Evolutionary conservation across 2,888 invertebrate genomes (phyloP).

Genomic region (Glyphotaelius pellucidus): DNA sequence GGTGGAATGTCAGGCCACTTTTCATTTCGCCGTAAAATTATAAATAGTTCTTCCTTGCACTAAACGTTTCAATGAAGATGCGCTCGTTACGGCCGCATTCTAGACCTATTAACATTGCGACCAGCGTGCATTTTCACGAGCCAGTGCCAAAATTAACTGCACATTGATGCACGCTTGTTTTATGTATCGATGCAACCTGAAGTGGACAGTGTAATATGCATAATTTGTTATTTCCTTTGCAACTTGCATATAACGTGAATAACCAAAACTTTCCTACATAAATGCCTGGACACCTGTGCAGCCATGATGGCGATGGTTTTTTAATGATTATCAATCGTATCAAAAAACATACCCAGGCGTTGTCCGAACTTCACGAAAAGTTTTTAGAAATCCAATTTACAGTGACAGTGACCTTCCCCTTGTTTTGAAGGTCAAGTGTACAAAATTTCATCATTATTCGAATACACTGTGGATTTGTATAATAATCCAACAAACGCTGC

Average conservation of each 20-base stretch:
- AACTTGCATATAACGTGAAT: neutral
- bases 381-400: too few relatives aligned
- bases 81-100: slow-evolving; percentile 14
- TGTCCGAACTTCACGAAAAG: too few relatives aligned
- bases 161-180: neutral
- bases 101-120: slow-evolving; percentile 18
- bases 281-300: neutral
- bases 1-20: neutral
- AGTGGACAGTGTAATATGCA: neutral
- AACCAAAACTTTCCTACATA: neutral
- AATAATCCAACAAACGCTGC: too few relatives aligned
- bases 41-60: neutral
- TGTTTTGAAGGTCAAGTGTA: too few relatives aligned
- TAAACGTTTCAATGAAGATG: slow-evolving; percentile 30
- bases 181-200: neutral
- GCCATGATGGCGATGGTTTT: too few relatives aligned
- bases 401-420: too few relatives aligned
- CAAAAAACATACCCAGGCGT: neutral
- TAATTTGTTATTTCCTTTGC: neutral
- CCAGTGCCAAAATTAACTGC: slow-evolving; percentile 8
- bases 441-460: too few relatives aligned
- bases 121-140: neutral
- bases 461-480: too few relatives aligned
- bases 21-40: slow-evolving; percentile 17
- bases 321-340: neutral